phyloP scores from a whole-genome alignment of 2,797 vertebrate species.

The Malacoraja senta region DNA sequence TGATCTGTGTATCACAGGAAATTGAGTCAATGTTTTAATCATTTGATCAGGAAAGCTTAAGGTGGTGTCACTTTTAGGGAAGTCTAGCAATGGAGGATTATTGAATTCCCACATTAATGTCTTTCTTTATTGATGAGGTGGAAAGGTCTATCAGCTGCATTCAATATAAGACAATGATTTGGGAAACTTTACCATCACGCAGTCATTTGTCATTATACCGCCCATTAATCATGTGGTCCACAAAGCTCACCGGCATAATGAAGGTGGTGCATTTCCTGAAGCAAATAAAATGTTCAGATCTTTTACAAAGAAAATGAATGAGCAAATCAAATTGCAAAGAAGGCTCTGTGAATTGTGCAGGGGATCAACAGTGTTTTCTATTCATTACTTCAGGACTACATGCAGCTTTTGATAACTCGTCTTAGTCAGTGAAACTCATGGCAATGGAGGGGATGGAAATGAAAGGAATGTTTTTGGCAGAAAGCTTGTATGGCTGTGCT shows the following conservation, averaged over 20 bases:
- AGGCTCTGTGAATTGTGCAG: constrained; percentile 4
- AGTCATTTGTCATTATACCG: constrained; percentile 6
- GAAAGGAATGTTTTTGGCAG: constrained; percentile 14
- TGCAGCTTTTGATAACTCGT: constrained; percentile 5
- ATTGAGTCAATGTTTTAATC: constrained; percentile 50
- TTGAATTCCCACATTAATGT: constrained; percentile 47
- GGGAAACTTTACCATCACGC: constrained; percentile 21
- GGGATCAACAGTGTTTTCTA: constrained; percentile 15
- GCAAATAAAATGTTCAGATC: neutral
- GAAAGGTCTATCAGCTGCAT: constrained; percentile 55
- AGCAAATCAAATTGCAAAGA: constrained; percentile 27
- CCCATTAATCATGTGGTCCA: neutral
- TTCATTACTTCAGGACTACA: neutral
- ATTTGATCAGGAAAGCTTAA: constrained; percentile 53
- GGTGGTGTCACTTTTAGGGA: constrained; percentile 51
- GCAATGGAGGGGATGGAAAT: constrained; percentile 2
- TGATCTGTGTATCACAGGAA: constrained; percentile 53
- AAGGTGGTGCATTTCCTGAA: neutral
- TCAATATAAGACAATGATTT: constrained; percentile 49
- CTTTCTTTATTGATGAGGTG: constrained; percentile 50
- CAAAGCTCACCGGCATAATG: constrained; percentile 31
- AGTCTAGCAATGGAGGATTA: constrained; percentile 47
- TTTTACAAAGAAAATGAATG: constrained; percentile 24
- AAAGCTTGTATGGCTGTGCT: neutral
- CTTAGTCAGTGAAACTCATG: neutral